Conservation (phyloP, 2,888 invertebrate species). For the Ichneumoninae sp. region DNA sequence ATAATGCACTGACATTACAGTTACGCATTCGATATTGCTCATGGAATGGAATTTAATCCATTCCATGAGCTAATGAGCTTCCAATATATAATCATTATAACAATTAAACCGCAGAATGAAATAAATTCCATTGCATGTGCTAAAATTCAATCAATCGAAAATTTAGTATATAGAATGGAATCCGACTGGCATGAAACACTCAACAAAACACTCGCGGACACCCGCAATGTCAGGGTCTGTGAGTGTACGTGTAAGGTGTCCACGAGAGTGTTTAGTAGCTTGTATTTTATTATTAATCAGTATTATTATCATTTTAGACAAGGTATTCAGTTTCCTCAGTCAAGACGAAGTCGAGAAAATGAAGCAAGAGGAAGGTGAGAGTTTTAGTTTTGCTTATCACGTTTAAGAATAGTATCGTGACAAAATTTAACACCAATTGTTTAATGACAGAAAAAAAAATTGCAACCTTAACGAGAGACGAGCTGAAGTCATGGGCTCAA, state of each 20-base stretch:
- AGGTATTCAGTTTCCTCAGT: slow-evolving; percentile 97
- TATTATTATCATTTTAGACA: slow-evolving; percentile 87
- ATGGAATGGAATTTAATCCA: not conserved
- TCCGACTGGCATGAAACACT: not conserved
- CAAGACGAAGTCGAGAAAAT: slow-evolving; percentile 97
- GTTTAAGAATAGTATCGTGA: slow-evolving; percentile 1
- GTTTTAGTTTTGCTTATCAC: slow-evolving; percentile 37
- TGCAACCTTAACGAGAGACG: slow-evolving; percentile 89
- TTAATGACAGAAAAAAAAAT: slow-evolving; percentile 89
- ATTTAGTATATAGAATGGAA: not conserved
- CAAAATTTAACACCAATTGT: slow-evolving; percentile 1
- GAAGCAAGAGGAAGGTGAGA: slow-evolving; percentile 93
- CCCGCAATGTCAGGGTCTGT: not conserved
- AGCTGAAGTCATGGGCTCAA: slow-evolving; percentile 86
- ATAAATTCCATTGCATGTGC: not conserved
- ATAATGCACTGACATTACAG: too few species aligned
- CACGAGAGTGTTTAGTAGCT: not conserved
- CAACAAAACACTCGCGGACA: not conserved
- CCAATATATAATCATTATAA: too few species aligned
- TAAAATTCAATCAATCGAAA: not conserved
- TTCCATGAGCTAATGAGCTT: not conserved
- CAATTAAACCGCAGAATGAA: not conserved
- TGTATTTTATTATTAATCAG: slow-evolving; percentile 9
- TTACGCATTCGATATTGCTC: not conserved
- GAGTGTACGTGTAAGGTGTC: not conserved